Evolutionary conservation across 2,888 invertebrate genomes (phyloP), one percentile per base, ranked within the genome.

Genomic region (Thumatha senex): DNA sequence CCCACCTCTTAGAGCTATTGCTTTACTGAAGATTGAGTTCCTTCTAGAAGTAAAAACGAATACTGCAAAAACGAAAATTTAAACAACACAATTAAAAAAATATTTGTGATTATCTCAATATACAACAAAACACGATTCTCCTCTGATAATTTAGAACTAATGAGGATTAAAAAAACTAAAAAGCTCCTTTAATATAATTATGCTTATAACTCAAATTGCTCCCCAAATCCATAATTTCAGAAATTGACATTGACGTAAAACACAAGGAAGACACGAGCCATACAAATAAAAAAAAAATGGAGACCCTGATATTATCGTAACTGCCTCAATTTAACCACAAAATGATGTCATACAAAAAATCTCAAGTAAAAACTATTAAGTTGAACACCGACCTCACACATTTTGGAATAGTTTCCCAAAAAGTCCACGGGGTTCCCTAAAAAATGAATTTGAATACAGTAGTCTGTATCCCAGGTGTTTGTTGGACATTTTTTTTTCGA

Each of bases 391-490:
- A 88, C 87, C 87, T 77, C 88, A 87, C 87, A 78, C 79, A 69
- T 73, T 62, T 65, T 56, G 61, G 83, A 82, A 80, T 78, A 67
- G 82, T 82, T 87, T 54, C 82, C 75, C 73, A 67, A 76, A 78
- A 84, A 76, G 82, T 76, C 81, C 72, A 69, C 79, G 74, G 76
- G 81, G 79, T 76, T 80, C 72, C 75, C 73, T 57, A 64, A 72
- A 79, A 83, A 82, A 73, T 61, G 54, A 59, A 88, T 90, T 90
- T 89, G 78, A 89, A 90, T 89, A 90, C 90, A 89, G 90, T 89
- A 90, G 90, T 84, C 80, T 54, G 44, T 30, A 45, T 43, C 33
- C 67, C 65, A 65, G 67, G 63, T 67, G 67, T 46, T 79, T 76
- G 80, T 72, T 65, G 74, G 73, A 74, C 75, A 74, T 64, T 80